Evolutionary conservation across 1,140 invertebrate genomes (phyloP).

Genomic region (Eumaeus atala): DNA sequence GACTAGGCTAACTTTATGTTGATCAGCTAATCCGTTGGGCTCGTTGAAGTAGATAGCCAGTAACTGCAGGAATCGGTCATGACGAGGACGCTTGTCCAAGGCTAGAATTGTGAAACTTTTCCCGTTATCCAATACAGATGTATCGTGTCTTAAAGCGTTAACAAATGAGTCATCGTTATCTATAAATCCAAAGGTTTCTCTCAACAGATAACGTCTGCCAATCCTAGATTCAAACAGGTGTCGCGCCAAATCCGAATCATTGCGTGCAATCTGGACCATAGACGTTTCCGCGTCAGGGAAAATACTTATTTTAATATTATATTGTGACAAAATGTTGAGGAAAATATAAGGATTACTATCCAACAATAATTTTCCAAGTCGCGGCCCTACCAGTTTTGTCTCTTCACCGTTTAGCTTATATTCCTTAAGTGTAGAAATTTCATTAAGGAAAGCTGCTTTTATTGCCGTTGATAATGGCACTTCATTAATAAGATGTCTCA

Average conservation of each 20-base stretch:
- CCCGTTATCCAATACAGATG: constrained; percentile 13
- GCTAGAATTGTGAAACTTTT: constrained; percentile 20
- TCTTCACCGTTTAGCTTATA: constrained; percentile 37
- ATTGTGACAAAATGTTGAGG: constrained; percentile 23
- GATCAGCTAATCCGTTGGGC: constrained; percentile 7
- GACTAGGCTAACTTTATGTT: constrained; percentile 5
- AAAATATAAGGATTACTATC: constrained; percentile 23
- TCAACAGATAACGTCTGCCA: constrained; percentile 35
- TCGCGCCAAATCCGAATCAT: constrained; percentile 23
- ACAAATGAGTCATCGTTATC: constrained; percentile 34
- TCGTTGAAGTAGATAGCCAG: constrained; percentile 10
- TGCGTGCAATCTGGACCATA: constrained; percentile 24
- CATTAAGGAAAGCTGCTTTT: constrained; percentile 26
- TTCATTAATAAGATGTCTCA: constrained; percentile 31
- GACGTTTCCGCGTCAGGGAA: constrained; percentile 23
- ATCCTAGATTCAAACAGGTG: constrained; percentile 31
- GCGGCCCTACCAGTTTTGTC: constrained; percentile 22
- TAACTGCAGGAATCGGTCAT: constrained; percentile 32
- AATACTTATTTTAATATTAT: constrained; percentile 24
- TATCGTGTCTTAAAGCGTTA: constrained; percentile 37
- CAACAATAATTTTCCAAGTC: constrained; percentile 30
- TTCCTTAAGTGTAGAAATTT: constrained; percentile 39
- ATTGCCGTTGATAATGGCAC: constrained; percentile 17
- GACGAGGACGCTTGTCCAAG: constrained; percentile 22
- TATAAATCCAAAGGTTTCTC: constrained; percentile 28